Conservation (phyloP, 2,797 vertebrate species). For the Myotis myotis region DNA sequence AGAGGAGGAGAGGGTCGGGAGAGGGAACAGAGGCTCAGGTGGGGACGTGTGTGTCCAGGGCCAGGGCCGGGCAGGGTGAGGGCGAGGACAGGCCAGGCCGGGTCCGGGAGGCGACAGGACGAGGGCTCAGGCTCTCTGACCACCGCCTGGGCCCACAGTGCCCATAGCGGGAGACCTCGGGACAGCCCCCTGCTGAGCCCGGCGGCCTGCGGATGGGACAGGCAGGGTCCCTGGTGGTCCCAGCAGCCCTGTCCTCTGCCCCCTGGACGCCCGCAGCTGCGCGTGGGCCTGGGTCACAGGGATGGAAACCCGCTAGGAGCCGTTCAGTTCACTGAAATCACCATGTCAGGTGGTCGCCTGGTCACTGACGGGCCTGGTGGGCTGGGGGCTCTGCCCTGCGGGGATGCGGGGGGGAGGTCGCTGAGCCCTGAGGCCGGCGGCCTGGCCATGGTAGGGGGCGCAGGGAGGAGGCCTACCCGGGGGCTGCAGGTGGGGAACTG, state of each 20-base stretch:
- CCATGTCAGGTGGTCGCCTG: rapidly evolving
- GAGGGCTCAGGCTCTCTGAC: neutral
- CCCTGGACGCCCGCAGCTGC: neutral
- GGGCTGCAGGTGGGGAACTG: conserved; percentile 12
- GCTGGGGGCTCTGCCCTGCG: neutral
- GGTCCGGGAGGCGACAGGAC: neutral
- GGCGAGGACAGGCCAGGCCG: neutral
- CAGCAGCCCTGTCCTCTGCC: neutral
- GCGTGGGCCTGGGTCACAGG: rapidly evolving
- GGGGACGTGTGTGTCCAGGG: rapidly evolving
- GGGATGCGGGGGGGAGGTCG: no score
- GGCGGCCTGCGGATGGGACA: no score
- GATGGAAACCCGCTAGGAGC: no score
- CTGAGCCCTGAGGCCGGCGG: rapidly evolving
- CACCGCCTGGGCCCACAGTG: neutral
- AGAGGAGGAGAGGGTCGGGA: rapidly evolving
- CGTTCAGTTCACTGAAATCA: neutral
- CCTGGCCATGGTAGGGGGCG: neutral
- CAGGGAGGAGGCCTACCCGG: no score
- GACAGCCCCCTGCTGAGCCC: neutral
- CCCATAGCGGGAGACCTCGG: neutral
- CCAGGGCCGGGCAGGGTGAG: no score
- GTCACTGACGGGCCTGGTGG: neutral
- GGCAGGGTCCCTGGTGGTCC: no score
- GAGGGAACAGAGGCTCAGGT: rapidly evolving